Percentiles rank a stretch among this genome's conserved stretches.
phyloP scores from a whole-genome alignment of 2,113 vertebrate species.

The Dinomys branickii region DNA sequence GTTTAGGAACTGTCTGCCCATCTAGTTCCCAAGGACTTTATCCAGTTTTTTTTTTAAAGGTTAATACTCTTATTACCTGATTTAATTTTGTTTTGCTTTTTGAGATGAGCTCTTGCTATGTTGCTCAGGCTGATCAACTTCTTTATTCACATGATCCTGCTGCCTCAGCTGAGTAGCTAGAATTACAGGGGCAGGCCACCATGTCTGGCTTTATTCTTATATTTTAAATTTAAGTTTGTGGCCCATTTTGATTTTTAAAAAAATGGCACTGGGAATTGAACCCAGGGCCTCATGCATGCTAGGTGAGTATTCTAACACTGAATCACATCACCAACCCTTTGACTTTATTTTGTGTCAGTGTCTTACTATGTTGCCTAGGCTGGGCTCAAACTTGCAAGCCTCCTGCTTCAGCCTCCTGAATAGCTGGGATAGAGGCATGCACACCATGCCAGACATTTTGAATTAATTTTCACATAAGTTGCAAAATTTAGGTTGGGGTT shows the following conservation, averaged over 20 bases:
- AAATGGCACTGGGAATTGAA: background rate
- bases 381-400: background rate
- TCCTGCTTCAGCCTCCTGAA: background rate
- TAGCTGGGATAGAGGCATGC: background rate
- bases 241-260: background rate
- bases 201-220: background rate
- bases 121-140: background rate
- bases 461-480: background rate
- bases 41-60: background rate
- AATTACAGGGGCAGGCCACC: background rate
- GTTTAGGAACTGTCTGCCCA: background rate
- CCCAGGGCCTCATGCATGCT: background rate
- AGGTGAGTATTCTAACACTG: background rate
- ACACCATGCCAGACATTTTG: background rate
- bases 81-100: background rate
- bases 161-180: background rate
- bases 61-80: background rate
- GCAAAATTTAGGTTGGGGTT: background rate
- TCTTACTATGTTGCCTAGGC: background rate
- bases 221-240: background rate
- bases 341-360: background rate
- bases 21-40: background rate
- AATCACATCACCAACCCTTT: background rate
- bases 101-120: background rate
- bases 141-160: background rate